Conservation (phyloP, 92 coral and sea anemone species). For the Paramuricea clavata region DNA sequence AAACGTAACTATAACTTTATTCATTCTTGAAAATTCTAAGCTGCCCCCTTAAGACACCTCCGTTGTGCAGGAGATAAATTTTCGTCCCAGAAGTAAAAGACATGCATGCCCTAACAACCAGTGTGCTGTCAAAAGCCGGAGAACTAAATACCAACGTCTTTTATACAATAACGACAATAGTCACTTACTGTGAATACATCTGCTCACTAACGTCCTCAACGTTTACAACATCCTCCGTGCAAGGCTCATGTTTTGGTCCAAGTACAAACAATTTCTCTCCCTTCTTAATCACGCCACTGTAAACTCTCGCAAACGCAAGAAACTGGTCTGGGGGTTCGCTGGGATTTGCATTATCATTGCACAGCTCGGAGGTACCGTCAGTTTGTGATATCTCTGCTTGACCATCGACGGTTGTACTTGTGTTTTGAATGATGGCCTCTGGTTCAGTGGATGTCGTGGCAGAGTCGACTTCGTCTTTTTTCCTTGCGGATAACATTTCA, state of each 20-base stretch:
- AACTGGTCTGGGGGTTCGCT: constrained; percentile 75
- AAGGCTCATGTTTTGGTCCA: constrained; percentile 93
- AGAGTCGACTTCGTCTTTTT: constrained; percentile 34
- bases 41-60: no score
- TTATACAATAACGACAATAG: no score
- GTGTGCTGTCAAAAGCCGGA: no score
- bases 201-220: constrained; percentile 1
- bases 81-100: no score
- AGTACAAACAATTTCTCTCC: constrained; percentile 86
- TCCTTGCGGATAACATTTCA: constrained; percentile 65
- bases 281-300: constrained; percentile 87
- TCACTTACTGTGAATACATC: constrained; percentile 3
- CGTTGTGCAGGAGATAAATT: no score
- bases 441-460: constrained; percentile 54
- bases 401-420: constrained; percentile 10
- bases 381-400: background rate
- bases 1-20: background rate
- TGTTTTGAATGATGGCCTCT: background rate
- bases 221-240: constrained; percentile 37
- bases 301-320: constrained; percentile 94
- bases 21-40: no score
- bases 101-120: no score
- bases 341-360: background rate
- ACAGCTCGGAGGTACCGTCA: background rate
- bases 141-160: no score